Conservation (phyloP, 2,888 invertebrate species). For the Amphipoea oculea region DNA sequence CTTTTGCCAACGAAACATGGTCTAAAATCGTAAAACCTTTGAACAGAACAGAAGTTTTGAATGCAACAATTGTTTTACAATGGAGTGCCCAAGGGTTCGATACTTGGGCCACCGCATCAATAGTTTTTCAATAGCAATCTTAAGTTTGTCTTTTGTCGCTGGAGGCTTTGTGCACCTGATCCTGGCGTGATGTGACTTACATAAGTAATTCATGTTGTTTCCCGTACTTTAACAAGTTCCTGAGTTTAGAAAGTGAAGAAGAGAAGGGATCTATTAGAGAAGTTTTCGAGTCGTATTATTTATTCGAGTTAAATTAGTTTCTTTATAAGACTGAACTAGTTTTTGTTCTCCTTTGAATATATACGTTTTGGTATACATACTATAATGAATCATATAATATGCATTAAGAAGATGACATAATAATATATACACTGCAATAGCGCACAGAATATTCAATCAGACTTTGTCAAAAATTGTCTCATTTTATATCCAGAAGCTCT, state of each 20-base stretch:
- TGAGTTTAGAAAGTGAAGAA: slow-evolving; percentile 74
- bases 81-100: slow-evolving; percentile 68
- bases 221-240: slow-evolving; percentile 73
- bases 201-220: slow-evolving; percentile 78
- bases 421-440: background rate
- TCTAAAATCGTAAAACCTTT: slow-evolving; percentile 59
- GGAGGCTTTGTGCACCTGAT: slow-evolving; percentile 75
- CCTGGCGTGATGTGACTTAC: slow-evolving; percentile 75
- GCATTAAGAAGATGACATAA: background rate
- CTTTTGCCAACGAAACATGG: slow-evolving; percentile 67
- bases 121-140: slow-evolving; percentile 65
- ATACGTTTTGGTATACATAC: background rate
- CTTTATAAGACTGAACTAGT: background rate
- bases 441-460: slow-evolving; percentile 1
- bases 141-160: slow-evolving; percentile 64
- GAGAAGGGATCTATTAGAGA: slow-evolving; percentile 68
- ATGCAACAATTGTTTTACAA: slow-evolving; percentile 65
- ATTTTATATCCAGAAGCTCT: slow-evolving; percentile 24
- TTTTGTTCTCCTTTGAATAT: background rate
- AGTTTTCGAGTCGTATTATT: slow-evolving; percentile 16
- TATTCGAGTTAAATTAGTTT: slow-evolving; percentile 4
- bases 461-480: slow-evolving; percentile 4
- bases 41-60: slow-evolving; percentile 63
- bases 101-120: slow-evolving; percentile 66
- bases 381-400: background rate